Percentiles rank a stretch among this genome's conserved stretches.
Conservation (phyloP, 2,888 invertebrate species). For the Callosobruchus maculatus region DNA sequence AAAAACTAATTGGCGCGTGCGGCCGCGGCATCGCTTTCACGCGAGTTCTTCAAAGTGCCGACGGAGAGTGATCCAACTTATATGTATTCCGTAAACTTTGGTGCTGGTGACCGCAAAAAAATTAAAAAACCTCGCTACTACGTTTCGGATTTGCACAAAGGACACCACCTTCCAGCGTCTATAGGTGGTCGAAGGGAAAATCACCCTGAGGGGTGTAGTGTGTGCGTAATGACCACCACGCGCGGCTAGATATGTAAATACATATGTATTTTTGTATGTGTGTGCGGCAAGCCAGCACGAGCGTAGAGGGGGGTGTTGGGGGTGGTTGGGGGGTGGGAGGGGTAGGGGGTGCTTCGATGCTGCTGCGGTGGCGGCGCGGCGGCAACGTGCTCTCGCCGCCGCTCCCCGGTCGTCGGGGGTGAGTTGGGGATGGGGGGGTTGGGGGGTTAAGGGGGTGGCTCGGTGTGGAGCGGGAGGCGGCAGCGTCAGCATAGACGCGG, state of each 20-base stretch:
- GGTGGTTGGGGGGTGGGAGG: not conserved
- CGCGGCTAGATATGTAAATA: not conserved
- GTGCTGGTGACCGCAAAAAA: no score
- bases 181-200: not conserved
- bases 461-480: not conserved
- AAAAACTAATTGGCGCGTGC: no score
- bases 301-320: not conserved
- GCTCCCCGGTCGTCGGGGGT: not conserved
- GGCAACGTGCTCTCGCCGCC: not conserved
- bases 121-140: no score
- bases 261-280: constrained; percentile 33
- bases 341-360: not conserved
- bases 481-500: not conserved
- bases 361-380: not conserved
- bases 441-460: not conserved
- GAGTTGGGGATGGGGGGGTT: not conserved
- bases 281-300: not conserved
- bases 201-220: not conserved
- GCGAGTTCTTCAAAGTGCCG: no score
- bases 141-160: no score
- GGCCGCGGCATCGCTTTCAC: no score
- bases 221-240: not conserved
- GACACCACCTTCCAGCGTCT: not conserved
- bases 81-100: no score
- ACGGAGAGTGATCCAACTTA: no score